A percentile compares a stretch with the other conserved stretches of the same genome.
Conservation (phyloP, 2,797 vertebrate genomes). For the Tinamus major region DNA sequence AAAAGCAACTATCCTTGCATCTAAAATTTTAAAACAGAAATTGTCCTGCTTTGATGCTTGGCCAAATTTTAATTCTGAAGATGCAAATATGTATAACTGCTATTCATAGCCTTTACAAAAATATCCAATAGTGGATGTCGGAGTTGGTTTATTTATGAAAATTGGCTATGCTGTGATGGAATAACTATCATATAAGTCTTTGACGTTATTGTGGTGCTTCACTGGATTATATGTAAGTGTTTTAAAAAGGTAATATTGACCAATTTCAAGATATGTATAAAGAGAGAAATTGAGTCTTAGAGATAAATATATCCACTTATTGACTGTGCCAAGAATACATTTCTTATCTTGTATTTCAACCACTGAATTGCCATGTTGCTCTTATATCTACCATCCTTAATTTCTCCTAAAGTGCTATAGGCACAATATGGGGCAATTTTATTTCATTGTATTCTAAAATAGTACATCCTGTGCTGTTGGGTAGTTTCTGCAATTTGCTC, state of each 20-base stretch:
- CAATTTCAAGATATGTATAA: background rate
- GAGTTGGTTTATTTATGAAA: background rate
- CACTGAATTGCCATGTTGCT: background rate
- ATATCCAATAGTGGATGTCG: background rate
- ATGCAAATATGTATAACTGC: background rate
- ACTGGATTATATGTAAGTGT: background rate
- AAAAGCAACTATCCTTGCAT: background rate
- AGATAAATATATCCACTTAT: background rate
- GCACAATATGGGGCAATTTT: background rate
- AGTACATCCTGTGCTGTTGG: background rate
- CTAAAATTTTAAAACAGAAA: background rate
- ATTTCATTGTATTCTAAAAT: conserved; percentile 2
- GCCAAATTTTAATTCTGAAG: background rate
- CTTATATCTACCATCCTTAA: conserved; percentile 4
- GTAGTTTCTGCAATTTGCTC: background rate
- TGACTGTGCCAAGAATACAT: conserved; percentile 9
- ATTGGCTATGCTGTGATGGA: background rate
- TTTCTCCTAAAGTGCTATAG: background rate
- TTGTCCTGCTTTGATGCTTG: background rate
- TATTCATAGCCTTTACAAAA: background rate
- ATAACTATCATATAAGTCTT: background rate
- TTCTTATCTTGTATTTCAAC: background rate
- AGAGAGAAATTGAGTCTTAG: background rate
- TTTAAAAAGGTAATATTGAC: conserved; percentile 26
- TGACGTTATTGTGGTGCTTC: background rate